A percentile compares a stretch with the other conserved stretches of the same genome.
Conservation (phyloP, 2,113 vertebrate genomes). For the Natator depressus region DNA sequence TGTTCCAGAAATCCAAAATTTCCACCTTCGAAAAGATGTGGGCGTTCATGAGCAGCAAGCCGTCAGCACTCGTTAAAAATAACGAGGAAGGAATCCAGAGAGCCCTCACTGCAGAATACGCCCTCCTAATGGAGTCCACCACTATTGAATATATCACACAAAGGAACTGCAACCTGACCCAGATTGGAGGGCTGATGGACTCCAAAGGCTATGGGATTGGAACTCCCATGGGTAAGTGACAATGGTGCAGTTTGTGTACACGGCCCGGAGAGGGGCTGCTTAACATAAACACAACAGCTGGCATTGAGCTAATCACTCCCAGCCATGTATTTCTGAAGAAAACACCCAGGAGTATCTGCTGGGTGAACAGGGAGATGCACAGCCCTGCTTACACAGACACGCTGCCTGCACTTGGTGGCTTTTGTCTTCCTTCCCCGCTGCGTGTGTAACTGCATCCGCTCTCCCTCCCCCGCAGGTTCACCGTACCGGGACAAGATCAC, state of each 20-base stretch:
- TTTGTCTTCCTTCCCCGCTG: neutral
- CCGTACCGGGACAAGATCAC: slow-evolving; percentile 98
- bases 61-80: slow-evolving; percentile 93
- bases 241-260: rapidly evolving
- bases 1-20: slow-evolving; percentile 94
- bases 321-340: neutral
- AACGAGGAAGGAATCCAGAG: slow-evolving; percentile 97
- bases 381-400: rapidly evolving
- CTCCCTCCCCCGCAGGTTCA: slow-evolving; percentile 82
- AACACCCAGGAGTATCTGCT: rapidly evolving
- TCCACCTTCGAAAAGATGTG: slow-evolving; percentile 99
- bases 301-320: rapidly evolving
- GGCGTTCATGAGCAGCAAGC: slow-evolving; percentile 99
- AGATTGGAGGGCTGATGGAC: slow-evolving; percentile 95
- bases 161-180: slow-evolving; percentile 97
- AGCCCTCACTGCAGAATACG: slow-evolving; percentile 93
- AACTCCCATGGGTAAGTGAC: slow-evolving; percentile 92
- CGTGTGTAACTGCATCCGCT: rapidly evolving
- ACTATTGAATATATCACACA: slow-evolving; percentile 96
- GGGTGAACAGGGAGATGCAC: rapidly evolving
- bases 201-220: slow-evolving; percentile 99
- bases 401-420: rapidly evolving
- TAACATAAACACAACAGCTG: neutral
- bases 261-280: rapidly evolving
- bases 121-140: slow-evolving; percentile 97